phyloP scores from a whole-genome alignment of 2,888 invertebrate species.

The Dysmachus trigonus region DNA sequence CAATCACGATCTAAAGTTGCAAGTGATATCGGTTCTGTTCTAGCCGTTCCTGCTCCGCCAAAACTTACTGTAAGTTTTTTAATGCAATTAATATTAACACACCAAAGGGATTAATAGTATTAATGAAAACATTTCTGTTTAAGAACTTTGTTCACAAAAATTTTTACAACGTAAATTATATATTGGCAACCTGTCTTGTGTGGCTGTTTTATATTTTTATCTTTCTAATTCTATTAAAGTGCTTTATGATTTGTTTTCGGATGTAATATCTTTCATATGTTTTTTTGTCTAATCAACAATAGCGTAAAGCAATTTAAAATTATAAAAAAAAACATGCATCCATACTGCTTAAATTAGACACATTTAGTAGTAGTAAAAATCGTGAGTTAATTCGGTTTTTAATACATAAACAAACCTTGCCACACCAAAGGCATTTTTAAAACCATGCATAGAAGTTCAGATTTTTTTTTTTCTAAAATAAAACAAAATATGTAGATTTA shows the following conservation, averaged over 20 bases:
- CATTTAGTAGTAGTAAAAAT: background rate
- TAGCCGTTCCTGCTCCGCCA: conserved; percentile 57
- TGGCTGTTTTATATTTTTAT: background rate
- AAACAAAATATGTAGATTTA: background rate
- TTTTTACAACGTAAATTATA: background rate
- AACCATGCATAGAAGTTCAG: background rate
- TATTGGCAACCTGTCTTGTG: background rate
- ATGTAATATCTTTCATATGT: background rate
- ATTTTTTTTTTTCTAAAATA: background rate
- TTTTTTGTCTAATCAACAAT: background rate
- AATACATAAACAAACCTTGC: background rate
- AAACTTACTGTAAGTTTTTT: conserved; percentile 58
- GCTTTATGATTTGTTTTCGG: background rate
- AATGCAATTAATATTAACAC: conserved; percentile 36
- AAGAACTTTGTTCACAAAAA: background rate
- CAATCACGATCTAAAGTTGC: conserved; percentile 88
- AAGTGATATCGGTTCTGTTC: conserved; percentile 77
- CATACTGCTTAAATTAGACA: background rate
- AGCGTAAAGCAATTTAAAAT: background rate
- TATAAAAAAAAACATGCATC: background rate
- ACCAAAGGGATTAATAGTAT: conserved; percentile 25
- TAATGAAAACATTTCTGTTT: conserved; percentile 22
- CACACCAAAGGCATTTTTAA: background rate
- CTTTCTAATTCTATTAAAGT: background rate
- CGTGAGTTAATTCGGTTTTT: background rate